Evolutionary conservation across 2,888 invertebrate genomes (phyloP).

Genomic region (Meta bourneti): DNA sequence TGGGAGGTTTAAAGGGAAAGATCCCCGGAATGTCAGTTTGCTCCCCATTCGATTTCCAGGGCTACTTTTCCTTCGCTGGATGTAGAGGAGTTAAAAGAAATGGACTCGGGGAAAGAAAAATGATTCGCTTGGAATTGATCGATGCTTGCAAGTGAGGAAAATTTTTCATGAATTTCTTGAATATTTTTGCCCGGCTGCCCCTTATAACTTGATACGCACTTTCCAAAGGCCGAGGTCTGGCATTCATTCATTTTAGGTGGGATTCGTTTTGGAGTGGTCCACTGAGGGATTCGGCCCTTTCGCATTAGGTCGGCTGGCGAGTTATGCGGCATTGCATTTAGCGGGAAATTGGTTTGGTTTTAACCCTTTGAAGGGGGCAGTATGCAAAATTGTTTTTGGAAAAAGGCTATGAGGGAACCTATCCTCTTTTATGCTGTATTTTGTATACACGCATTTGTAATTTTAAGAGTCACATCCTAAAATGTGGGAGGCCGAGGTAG

Average conservation of each 20-base stretch:
- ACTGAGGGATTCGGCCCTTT: neutral
- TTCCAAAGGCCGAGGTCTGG: neutral
- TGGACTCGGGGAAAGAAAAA: slow-evolving; percentile 71
- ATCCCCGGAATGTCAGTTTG: slow-evolving; percentile 70
- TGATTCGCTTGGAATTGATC: slow-evolving; percentile 70
- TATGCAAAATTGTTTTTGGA: no score
- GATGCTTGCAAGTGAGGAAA: slow-evolving; percentile 54
- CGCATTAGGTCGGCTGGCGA: no score
- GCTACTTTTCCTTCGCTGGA: slow-evolving; percentile 28
- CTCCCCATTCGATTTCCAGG: slow-evolving; percentile 66
- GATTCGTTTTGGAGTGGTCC: slow-evolving; percentile 21
- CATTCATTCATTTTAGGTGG: slow-evolving; percentile 54
- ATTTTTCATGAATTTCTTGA: slow-evolving; percentile 74
- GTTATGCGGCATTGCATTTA: no score
- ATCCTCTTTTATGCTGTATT: no score
- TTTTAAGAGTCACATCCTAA: no score
- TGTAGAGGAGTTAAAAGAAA: slow-evolving; percentile 64
- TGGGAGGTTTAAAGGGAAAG: slow-evolving; percentile 67
- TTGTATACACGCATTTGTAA: no score
- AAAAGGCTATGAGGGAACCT: no score
- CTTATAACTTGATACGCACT: slow-evolving; percentile 51
- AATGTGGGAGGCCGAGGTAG: no score
- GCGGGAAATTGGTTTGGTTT: no score
- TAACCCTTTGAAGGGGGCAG: no score
- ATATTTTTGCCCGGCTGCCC: slow-evolving; percentile 45